phyloP scores from a whole-genome alignment of 2,113 vertebrate species.

The Sapayoa aenigma region DNA sequence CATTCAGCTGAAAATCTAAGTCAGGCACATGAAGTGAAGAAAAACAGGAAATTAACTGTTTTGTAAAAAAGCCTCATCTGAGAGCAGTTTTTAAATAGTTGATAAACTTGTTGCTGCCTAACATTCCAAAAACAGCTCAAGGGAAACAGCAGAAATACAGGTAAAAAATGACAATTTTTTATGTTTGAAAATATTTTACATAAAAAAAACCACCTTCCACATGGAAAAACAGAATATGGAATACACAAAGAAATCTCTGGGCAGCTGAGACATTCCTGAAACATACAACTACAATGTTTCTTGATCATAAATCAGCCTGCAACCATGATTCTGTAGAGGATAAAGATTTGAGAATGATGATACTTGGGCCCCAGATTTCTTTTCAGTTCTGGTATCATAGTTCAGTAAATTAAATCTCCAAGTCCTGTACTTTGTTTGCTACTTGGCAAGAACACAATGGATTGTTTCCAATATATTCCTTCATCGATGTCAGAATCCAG shows the following conservation, averaged over 20 bases:
- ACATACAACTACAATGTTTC: neutral
- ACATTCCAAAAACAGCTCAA: neutral
- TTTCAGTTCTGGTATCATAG: neutral
- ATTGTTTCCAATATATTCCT: neutral
- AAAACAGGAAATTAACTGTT: neutral
- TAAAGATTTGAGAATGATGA: neutral
- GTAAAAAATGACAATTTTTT: neutral
- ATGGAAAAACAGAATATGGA: neutral
- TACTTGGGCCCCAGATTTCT: neutral
- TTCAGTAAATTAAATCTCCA: slow-evolving; percentile 36
- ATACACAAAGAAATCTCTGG: neutral
- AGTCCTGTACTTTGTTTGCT: neutral
- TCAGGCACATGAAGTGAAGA: neutral
- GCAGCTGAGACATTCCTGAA: slow-evolving; percentile 42
- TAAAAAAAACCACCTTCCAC: neutral
- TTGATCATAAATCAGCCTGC: slow-evolving; percentile 30
- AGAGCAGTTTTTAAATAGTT: neutral
- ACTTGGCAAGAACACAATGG: neutral
- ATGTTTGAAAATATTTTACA: neutral
- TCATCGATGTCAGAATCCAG: neutral
- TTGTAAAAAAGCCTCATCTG: neutral
- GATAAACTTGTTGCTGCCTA: neutral
- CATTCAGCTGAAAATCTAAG: neutral
- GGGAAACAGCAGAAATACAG: neutral
- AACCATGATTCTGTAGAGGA: neutral